Percentiles rank a stretch among this genome's conserved stretches.
These are phyloP conservation scores for Lathronympha strigana DNA, from an alignment of 2,888 invertebrate species.

Conservation along the genomic window DNA sequence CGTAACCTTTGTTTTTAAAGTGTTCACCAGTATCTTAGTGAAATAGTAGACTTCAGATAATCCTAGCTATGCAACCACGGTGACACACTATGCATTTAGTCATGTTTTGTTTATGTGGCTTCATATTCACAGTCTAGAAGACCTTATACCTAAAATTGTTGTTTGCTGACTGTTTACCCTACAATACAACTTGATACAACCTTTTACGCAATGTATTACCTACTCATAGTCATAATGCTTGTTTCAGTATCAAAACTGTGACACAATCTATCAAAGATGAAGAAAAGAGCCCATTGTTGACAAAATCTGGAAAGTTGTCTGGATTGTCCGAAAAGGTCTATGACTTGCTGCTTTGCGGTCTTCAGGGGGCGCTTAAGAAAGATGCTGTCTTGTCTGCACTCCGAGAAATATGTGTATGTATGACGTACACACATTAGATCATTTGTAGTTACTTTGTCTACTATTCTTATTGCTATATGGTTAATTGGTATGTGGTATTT, in stretches of 20 bases:
- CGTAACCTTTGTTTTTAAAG: constrained; percentile 34
- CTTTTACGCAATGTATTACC: background rate
- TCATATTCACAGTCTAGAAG: background rate
- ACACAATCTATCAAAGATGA: constrained; percentile 87
- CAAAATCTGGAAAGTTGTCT: constrained; percentile 85
- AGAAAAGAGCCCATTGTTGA: constrained; percentile 85
- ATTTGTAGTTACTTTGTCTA: too few species aligned
- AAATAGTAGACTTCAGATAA: background rate
- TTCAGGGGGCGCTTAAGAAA: constrained; percentile 90
- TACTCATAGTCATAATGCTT: background rate
- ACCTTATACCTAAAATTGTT: too few species aligned
- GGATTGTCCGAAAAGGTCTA: constrained; percentile 90
- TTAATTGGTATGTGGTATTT: constrained; percentile 45
- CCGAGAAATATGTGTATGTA: constrained; percentile 90
- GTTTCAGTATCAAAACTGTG: constrained; percentile 86
- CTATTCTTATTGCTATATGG: background rate
- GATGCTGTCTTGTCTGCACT: constrained; percentile 90
- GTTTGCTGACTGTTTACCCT: background rate
- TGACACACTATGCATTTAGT: background rate
- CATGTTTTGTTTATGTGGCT: background rate
- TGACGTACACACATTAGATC: background rate
- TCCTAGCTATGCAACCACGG: background rate
- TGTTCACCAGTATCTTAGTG: background rate
- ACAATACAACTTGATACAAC: background rate
- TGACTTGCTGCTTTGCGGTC: constrained; percentile 91